phyloP scores from a whole-genome alignment of 1,140 invertebrate species.

The Tetramorium simillimum region DNA sequence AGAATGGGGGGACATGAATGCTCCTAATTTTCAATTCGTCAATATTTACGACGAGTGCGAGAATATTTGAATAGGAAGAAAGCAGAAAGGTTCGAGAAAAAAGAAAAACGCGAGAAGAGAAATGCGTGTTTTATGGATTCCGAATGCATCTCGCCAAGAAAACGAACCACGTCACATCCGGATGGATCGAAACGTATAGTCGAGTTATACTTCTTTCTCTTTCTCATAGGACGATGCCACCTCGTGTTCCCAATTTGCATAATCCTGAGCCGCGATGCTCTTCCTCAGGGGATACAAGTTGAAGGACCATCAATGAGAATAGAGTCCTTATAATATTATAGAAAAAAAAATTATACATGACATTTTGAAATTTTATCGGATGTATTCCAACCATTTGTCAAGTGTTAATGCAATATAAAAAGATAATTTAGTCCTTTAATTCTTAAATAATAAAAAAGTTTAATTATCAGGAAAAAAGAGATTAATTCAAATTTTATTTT shows the following conservation, averaged over 20 bases:
- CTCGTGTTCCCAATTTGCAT: constrained; percentile 42
- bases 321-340: constrained; percentile 7
- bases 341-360: not conserved
- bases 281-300: constrained; percentile 35
- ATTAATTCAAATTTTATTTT: not conserved
- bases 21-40: constrained; percentile 38
- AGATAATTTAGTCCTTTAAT: not conserved
- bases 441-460: not conserved
- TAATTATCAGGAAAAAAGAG: not conserved
- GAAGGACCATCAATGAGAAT: constrained; percentile 13
- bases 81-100: not conserved
- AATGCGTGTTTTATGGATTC: constrained; percentile 69
- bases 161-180: constrained; percentile 71
- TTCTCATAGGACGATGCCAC: not conserved
- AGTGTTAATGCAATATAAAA: not conserved
- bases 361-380: constrained; percentile 1
- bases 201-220: constrained; percentile 26
- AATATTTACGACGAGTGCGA: constrained; percentile 11
- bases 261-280: constrained; percentile 35
- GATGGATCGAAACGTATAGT: constrained; percentile 43
- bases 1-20: not conserved
- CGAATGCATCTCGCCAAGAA: constrained; percentile 69
- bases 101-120: not conserved
- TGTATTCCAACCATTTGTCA: not conserved
- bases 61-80: constrained; percentile 35